These are phyloP conservation scores for Drosophila borealis DNA, from an alignment of 2,888 invertebrate genomes.

Conservation along the genomic window DNA sequence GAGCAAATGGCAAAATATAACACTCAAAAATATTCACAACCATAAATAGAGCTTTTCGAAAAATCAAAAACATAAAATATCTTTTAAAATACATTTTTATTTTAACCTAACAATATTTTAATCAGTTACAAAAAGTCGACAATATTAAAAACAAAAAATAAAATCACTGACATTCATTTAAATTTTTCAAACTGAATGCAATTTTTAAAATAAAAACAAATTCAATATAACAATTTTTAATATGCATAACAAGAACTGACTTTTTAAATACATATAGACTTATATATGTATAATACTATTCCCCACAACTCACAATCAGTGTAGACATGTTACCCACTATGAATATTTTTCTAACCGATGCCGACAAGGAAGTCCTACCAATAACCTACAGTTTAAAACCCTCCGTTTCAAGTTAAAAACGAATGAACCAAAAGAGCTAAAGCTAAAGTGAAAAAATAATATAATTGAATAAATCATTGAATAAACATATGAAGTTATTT, in stretches of 20 bases:
- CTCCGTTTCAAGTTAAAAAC: constrained; percentile 80
- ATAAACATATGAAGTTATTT: constrained; percentile 41
- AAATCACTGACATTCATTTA: not conserved
- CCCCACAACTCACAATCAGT: constrained; percentile 51
- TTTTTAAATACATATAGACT: constrained; percentile 15
- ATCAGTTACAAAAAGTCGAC: constrained; percentile 1
- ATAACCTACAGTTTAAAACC: constrained; percentile 71
- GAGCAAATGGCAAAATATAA: constrained; percentile 7
- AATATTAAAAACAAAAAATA: constrained; percentile 13
- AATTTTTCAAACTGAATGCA: not conserved
- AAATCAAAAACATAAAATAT: not conserved
- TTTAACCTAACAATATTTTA: constrained; percentile 6
- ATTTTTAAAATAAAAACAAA: not conserved
- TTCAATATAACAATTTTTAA: not conserved
- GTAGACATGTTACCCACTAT: constrained; percentile 58
- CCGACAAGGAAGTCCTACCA: constrained; percentile 61
- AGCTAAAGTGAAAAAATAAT: constrained; percentile 22
- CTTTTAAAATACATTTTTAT: constrained; percentile 7
- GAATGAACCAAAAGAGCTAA: constrained; percentile 76
- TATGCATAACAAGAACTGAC: constrained; percentile 45
- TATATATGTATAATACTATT: constrained; percentile 14
- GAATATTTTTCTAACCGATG: constrained; percentile 67
- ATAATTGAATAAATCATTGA: constrained; percentile 35
- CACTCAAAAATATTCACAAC: constrained; percentile 10
- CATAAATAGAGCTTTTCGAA: constrained; percentile 19